Base-by-base conservation (phyloP, 2,113 vertebrate species). In the Conger conger region DNA sequence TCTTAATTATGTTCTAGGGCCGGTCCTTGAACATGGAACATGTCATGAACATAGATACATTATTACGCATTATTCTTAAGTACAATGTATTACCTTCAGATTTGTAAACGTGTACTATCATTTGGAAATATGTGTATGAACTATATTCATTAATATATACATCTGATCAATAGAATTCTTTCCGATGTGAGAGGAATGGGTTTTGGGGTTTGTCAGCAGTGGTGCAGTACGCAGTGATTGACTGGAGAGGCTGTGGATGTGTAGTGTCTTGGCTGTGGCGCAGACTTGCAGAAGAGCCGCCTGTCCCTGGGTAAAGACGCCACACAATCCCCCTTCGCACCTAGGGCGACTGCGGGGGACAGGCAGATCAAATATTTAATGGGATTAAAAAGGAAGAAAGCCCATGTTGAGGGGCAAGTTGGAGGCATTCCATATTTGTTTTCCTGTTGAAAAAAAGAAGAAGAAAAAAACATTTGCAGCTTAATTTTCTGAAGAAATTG, bases 371-470 rank as follows among this genome's bases (percentile, higher is more conserved):
- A 87, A 86, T 87, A 87, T 86, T 82, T 85, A 82, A 81, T 80
- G 68, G 88, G 89, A 90, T 89, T 88, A 88, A 87, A 86, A 78
- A 40, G 76, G 38, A 79, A 86, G 76, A 85, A 86, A 82, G 80
- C 73, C 45, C 78, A 57, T 82, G 73, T 60, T 82, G 45, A 84
- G 84, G 73, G 86, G 36, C 68, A 83, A 42, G 54, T 85, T 88
- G 89, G 87, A 89, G 54, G 53, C 78, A 13, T 63, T 91, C 83
- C 84, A 86, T 90, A 84, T 88, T 89, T 88, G 80, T 82, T 81
- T 89, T 89, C 80, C 38, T 33, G 18, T 84, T 79, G 60, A 81
- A 77, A 83, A 11, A 84, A 79, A 35, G n/a, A 60, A 68, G 23
- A 85, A 54, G 53, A 30, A 80, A 63, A n/a, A 81, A 86, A 87